Evolutionary conservation across 1,140 invertebrate species (phyloP).

Genomic region (Asobara japonica): DNA sequence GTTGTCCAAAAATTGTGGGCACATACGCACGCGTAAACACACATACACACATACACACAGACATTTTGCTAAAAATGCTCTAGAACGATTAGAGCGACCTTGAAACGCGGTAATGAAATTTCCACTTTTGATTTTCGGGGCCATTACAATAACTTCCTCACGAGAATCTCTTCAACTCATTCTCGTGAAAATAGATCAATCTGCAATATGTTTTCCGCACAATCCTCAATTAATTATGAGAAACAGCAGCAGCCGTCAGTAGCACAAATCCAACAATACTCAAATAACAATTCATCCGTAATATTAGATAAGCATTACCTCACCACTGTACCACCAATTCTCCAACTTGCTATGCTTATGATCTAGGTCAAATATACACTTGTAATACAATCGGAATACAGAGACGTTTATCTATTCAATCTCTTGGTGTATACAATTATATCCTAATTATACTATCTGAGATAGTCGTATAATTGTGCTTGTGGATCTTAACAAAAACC

Average conservation of each 20-base stretch:
- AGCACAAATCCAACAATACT: neutral
- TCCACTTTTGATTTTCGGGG: too few relatives aligned
- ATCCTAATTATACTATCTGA: neutral
- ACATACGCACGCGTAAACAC: too few relatives aligned
- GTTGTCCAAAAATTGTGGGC: too few relatives aligned
- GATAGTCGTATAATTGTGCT: neutral
- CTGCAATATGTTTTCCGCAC: neutral
- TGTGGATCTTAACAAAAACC: neutral
- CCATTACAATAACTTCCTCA: too few relatives aligned
- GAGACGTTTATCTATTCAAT: neutral
- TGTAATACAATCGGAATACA: neutral
- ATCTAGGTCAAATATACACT: neutral
- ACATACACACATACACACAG: too few relatives aligned
- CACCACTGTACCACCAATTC: slow-evolving; percentile 19
- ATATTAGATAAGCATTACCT: neutral
- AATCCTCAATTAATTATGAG: slow-evolving; percentile 9
- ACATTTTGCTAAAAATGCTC: too few relatives aligned
- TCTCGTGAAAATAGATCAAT: neutral
- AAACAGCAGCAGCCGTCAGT: neutral
- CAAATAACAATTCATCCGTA: neutral
- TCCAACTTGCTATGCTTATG: neutral
- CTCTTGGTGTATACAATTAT: neutral
- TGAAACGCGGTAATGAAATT: too few relatives aligned
- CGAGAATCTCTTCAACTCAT: too few relatives aligned
- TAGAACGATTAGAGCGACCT: too few relatives aligned